Conservation (phyloP, 2,797 vertebrate species). For the Graptemys geographica region DNA sequence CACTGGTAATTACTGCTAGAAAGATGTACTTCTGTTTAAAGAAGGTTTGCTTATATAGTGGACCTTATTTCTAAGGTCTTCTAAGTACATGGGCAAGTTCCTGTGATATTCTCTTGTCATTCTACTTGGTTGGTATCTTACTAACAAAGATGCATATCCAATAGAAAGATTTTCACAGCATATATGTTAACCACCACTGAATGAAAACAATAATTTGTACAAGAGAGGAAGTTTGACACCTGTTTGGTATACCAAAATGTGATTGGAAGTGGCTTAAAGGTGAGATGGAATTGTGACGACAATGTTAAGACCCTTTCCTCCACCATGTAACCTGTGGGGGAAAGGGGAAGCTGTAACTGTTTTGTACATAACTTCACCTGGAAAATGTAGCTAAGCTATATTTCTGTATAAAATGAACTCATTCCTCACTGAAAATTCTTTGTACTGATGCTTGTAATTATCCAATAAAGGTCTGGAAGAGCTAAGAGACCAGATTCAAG, state of each 20-base stretch:
- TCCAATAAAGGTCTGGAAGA: neutral
- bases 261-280: neutral
- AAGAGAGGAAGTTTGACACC: neutral
- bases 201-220: neutral
- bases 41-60: neutral
- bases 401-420: neutral
- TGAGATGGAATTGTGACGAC: neutral
- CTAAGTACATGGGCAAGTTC: neutral
- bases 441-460: neutral
- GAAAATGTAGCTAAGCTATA: neutral
- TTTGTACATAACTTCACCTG: neutral
- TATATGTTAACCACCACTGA: neutral
- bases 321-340: neutral
- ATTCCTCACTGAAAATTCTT: neutral
- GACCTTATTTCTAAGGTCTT: neutral
- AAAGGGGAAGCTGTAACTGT: neutral
- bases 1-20: neutral
- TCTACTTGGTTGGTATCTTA: neutral
- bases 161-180: neutral
- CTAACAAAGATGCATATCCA: neutral
- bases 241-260: neutral
- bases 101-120: neutral
- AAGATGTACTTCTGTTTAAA: neutral
- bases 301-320: neutral
- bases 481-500: neutral